These are phyloP conservation scores for Heliconius cydno DNA, from an alignment of 2,888 invertebrate genomes.

Conservation along the genomic window DNA sequence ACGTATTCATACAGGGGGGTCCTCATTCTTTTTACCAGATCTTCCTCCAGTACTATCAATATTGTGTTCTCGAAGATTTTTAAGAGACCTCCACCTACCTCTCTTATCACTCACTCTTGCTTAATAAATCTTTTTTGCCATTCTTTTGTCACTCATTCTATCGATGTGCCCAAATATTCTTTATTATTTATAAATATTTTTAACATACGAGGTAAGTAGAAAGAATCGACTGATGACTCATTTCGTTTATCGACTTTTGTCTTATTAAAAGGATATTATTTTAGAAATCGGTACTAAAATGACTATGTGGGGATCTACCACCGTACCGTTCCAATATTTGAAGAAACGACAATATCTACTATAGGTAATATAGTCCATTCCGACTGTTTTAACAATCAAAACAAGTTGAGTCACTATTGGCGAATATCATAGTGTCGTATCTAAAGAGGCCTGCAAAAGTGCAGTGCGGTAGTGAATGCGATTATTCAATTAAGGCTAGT, in stretches of 20 bases:
- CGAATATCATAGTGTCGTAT: constrained; percentile 8
- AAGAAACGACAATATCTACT: neutral
- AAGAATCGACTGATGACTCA: neutral
- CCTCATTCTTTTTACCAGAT: too few relatives aligned
- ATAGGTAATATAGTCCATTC: neutral
- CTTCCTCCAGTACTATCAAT: too few relatives aligned
- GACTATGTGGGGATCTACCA: neutral
- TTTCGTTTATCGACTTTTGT: neutral
- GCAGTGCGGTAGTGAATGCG: constrained; percentile 47
- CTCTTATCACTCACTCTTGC: too few relatives aligned
- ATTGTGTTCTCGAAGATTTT: too few relatives aligned
- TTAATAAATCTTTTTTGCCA: too few relatives aligned
- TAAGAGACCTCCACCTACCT: too few relatives aligned
- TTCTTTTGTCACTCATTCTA: too few relatives aligned
- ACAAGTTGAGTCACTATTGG: constrained; percentile 2
- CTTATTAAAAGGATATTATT: neutral
- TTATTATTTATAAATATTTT: neutral
- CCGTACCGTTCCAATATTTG: neutral
- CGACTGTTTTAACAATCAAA: neutral
- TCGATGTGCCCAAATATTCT: neutral
- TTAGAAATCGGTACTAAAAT: neutral
- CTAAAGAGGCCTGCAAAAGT: constrained; percentile 23
- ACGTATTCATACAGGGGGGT: too few relatives aligned
- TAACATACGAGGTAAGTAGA: neutral
- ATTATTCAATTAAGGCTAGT: constrained; percentile 57